Evolutionary conservation across 2,113 vertebrate genomes (phyloP).

Genomic region (Eulemur macaco): DNA sequence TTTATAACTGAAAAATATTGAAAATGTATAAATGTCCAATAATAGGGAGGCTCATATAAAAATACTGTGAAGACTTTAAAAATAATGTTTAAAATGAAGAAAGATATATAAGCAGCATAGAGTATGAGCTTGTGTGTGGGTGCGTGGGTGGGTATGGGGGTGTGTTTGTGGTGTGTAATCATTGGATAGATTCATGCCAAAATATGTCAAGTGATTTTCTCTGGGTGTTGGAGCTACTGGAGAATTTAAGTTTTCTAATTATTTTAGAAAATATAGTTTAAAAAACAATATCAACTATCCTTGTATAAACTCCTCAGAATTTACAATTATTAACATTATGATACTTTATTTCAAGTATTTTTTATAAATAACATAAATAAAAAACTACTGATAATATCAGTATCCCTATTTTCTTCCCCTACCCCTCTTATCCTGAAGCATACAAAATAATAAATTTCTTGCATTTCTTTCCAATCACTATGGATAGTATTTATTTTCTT

Average conservation of each 20-base stretch:
- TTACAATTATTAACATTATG: slow-evolving; percentile 27
- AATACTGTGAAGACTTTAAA: neutral
- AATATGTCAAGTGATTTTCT: neutral
- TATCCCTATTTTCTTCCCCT: neutral
- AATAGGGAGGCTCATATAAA: neutral
- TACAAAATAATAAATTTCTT: slow-evolving; percentile 37
- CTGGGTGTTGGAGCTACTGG: neutral
- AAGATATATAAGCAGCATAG: neutral
- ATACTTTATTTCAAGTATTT: neutral
- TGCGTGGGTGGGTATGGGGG: neutral
- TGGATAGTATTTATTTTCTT: slow-evolving; percentile 52
- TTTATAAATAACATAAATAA: slow-evolving; percentile 28
- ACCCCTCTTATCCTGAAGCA: neutral
- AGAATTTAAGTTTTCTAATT: neutral
- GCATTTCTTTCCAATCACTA: slow-evolving; percentile 28
- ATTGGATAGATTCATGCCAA: neutral
- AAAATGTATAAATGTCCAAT: neutral
- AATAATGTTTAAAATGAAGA: neutral
- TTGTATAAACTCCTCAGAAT: neutral
- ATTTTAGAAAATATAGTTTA: neutral
- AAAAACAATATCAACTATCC: neutral
- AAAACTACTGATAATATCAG: neutral
- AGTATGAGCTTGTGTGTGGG: neutral
- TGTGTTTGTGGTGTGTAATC: neutral
- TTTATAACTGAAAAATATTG: neutral